These are phyloP conservation scores for Thereva nobilitata DNA, from an alignment of 2,888 invertebrate species.

Conservation along the genomic window DNA sequence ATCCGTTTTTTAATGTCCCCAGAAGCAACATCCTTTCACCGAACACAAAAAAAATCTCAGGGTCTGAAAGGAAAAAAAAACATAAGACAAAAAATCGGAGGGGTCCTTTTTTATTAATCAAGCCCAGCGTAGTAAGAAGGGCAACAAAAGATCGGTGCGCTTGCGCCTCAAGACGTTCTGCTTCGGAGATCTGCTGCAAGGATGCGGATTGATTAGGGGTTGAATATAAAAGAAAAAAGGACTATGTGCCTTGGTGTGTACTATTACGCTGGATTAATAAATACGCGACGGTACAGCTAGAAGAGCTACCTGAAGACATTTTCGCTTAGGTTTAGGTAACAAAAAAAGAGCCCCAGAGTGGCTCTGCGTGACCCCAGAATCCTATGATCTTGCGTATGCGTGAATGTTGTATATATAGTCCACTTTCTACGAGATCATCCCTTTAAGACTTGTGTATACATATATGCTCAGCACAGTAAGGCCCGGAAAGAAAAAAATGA, in stretches of 20 bases:
- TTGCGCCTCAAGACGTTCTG: conserved; percentile 34
- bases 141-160: conserved; percentile 7
- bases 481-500: no score
- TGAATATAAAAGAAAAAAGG: conserved; percentile 25
- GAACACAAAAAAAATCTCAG: conserved; percentile 9
- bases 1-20: conserved; percentile 20
- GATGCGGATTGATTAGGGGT: conserved; percentile 38
- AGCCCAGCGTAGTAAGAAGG: conserved; percentile 20
- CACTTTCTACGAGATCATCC: no score
- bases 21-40: conserved; percentile 24
- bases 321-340: no score
- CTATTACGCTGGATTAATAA: no score
- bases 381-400: no score
- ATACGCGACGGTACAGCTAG: no score
- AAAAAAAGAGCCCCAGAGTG: no score
- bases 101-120: conserved; percentile 32
- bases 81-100: conserved; percentile 22
- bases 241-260: not conserved
- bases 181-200: conserved; percentile 23
- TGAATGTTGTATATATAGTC: no score
- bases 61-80: conserved; percentile 4
- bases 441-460: no score
- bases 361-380: no score
- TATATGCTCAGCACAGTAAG: no score
- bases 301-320: no score